Evolutionary conservation across 1,140 invertebrate genomes (phyloP).

Genomic region (Acyrthosiphon pisum): DNA sequence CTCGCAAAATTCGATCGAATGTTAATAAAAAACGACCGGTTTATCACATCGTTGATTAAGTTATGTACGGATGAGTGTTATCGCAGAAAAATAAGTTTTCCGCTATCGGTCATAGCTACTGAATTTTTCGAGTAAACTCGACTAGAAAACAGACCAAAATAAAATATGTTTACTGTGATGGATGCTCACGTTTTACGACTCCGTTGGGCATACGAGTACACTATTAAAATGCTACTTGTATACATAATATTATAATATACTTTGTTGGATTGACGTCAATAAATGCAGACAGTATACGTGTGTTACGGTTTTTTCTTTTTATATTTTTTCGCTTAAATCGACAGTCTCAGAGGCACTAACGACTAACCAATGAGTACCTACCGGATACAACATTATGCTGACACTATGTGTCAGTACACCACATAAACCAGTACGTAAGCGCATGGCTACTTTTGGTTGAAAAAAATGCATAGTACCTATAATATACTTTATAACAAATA

Average conservation of each 20-base stretch:
- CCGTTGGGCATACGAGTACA: not conserved
- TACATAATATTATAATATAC: not conserved
- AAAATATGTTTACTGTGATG: not conserved
- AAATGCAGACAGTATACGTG: not conserved
- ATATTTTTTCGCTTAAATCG: slow-evolving; percentile 7
- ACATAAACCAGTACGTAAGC: not conserved
- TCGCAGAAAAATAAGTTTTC: not conserved
- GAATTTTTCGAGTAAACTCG: not conserved
- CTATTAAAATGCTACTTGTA: not conserved
- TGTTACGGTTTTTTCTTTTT: not conserved
- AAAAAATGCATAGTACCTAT: not conserved
- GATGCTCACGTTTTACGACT: not conserved
- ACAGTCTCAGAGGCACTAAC: slow-evolving; percentile 4
- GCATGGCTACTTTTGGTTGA: not conserved
- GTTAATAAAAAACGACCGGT: not conserved
- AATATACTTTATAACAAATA: not conserved
- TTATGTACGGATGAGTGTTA: no score
- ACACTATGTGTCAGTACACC: not conserved
- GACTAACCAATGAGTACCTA: not conserved
- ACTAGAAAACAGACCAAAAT: not conserved
- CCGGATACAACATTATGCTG: not conserved
- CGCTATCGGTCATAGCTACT: not conserved
- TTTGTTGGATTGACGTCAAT: not conserved
- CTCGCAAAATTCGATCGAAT: not conserved
- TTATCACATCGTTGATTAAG: not conserved